Evolutionary conservation across 2,888 invertebrate genomes (phyloP), one percentile per base, ranked within the genome.

Genomic region (Ectemnius continuus): DNA sequence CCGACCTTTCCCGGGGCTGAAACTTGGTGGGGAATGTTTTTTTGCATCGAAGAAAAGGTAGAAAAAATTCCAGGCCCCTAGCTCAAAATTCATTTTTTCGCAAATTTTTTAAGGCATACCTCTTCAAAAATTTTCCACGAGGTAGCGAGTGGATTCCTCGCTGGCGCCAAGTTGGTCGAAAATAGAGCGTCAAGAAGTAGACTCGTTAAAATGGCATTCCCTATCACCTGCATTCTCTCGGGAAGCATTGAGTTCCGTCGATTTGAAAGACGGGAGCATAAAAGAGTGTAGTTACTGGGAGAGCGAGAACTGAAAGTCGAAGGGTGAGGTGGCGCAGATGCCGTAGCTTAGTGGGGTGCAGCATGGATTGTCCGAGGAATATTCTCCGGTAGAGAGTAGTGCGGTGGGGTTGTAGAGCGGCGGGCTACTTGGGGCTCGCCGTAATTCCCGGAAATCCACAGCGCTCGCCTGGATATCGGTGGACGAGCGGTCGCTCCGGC

Each of bases 191-290:
- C 80, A 80, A 82, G 20, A 1, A 20, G 71, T 82, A 77, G 78
- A 80, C 72, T 82, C 80, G 80, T 82, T 82, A 82, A 82, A 82
- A 82, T 6, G 52, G 5, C 46, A 57, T 56, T 36, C n/a, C 63
- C 20, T 28, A 64, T 48, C 52, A 20, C 45, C 28, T 13, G 52
- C 61, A 18, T 60, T 45, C 57, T 74, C 76, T 48, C 13, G 68
- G 58, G 74, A 73, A 67, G 67, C 73, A 70, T 80, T 80, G 71
- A 70, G 36, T 67, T 66, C 61, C 81, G 58, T 23, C 72, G 72
- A 78, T 69, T 75, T 73, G 71, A 70, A 36, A 36, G 72, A 75
- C 36, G 69, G 57, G 79, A 76, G 58, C 71, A 67, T 77, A 77
- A 82, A 77, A 72, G 79, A 66, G 63, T 62, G 23, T 23, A 23